Evolutionary conservation across 2,888 invertebrate genomes (phyloP).

Genomic region (Macroteleia sp.): DNA sequence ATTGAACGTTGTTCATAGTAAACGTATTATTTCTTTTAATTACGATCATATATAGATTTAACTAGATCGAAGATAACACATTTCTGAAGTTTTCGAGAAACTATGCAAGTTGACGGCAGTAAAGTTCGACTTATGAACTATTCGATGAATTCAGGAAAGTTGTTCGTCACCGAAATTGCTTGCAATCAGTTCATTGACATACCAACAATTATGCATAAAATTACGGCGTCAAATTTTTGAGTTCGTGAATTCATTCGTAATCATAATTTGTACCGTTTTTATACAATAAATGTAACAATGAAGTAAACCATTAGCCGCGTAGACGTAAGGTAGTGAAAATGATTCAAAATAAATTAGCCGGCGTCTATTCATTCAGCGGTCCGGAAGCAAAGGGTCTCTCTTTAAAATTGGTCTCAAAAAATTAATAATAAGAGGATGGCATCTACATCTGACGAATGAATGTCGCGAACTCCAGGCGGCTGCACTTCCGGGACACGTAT

Average conservation of each 20-base stretch:
- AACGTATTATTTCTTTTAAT: no score
- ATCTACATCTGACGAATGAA: slow-evolving; percentile 29
- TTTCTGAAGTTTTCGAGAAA: slow-evolving; percentile 33
- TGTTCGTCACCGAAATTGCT: slow-evolving; percentile 63
- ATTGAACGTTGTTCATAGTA: no score
- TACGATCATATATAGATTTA: no score
- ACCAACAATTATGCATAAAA: background rate
- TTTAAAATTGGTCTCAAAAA: slow-evolving; percentile 1
- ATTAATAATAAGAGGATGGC: background rate
- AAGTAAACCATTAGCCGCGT: background rate
- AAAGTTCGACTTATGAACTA: slow-evolving; percentile 76
- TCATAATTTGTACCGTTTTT: no score
- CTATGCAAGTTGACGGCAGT: slow-evolving; percentile 15
- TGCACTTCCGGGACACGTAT: slow-evolving; percentile 45
- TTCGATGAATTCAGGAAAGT: slow-evolving; percentile 78
- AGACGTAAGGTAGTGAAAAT: no score
- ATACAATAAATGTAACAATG: no score
- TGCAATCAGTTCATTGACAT: slow-evolving; percentile 23
- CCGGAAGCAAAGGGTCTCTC: slow-evolving; percentile 24
- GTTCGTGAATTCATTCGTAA: no score
- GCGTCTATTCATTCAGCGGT: slow-evolving; percentile 11
- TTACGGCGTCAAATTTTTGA: no score
- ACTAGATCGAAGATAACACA: slow-evolving; percentile 10
- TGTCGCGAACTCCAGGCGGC: slow-evolving; percentile 17
- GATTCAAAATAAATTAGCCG: slow-evolving; percentile 17